phyloP scores from a whole-genome alignment of 2,113 vertebrate genomes.

The Calyptomena viridis region DNA sequence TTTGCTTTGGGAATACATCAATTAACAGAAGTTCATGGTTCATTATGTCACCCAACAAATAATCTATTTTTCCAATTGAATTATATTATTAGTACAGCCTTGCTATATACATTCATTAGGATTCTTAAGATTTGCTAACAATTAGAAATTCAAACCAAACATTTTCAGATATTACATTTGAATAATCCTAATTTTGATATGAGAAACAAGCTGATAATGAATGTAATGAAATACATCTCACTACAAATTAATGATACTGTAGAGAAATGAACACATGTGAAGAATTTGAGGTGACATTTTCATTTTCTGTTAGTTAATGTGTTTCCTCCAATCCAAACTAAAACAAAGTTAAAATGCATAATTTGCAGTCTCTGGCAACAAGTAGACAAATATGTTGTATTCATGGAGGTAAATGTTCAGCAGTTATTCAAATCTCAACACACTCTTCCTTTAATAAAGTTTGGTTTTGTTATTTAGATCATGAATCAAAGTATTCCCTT shows the following conservation, averaged over 20 bases:
- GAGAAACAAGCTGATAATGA: constrained; percentile 26
- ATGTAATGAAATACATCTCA: not conserved
- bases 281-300: constrained; percentile 8
- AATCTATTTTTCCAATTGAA: not conserved
- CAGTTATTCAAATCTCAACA: not conserved
- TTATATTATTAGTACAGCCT: not conserved
- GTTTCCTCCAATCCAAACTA: not conserved
- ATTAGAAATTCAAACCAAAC: constrained; percentile 31
- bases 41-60: not conserved
- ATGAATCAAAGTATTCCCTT: not conserved
- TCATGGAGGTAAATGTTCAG: not conserved
- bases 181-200: not conserved
- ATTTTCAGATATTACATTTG: not conserved
- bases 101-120: not conserved
- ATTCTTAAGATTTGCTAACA: constrained; percentile 2
- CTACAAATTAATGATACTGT: not conserved
- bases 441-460: fast-evolving
- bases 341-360: not conserved
- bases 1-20: not conserved
- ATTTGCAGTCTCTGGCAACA: not conserved
- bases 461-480: not conserved
- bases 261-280: not conserved
- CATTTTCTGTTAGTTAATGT: not conserved
- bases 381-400: not conserved
- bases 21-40: not conserved